Base-by-base conservation (phyloP, 2,113 vertebrate genomes). In the Hystrix brachyura region DNA sequence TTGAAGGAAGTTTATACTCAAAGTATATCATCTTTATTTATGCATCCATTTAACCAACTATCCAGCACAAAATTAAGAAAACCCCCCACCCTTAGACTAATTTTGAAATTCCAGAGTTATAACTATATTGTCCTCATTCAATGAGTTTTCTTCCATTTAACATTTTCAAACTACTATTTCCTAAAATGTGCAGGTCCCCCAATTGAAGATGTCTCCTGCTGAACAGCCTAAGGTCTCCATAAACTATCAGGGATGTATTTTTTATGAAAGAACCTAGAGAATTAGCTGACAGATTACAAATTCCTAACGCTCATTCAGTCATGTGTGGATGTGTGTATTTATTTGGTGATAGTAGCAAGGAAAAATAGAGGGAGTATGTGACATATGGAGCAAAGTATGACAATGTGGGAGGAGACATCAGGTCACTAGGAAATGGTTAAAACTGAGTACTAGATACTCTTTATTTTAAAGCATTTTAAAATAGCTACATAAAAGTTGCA, bases 191-290 rank as follows among this genome's bases (percentile, higher is more conserved):
- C 23, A 21, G 2, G 2, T 19, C 10, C 59, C 7, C 19, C 60
- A 46, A 25, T 8, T 88, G 34, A 95, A 93, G 72, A 79, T 55
- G 43, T 25, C 4, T 6, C 55, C 12, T 86, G 27, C 71, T 53
- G 32, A 71, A 74, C 90, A 83, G 8, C 10, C 19, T 25, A 82
- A 55, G 13, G 0, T 72, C 89, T 88, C 34, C 29, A 83, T 48
- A 89, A 89, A 69, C 10, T 13, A 92, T 19, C 7, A 2, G 38
- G 59, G 29, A 29, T 5, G 46, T 15, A 19, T n/a, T 86, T 83
- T 88, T 89, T 89, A 65, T 90, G 32, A 62, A 81, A 92, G 53
- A 93, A 80, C 1, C 21, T 84, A 32, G 46, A 87, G 67, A 89
- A 93, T 53, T 27, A 88, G 72, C 25, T 79, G 65, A 53, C 32